Conservation (phyloP, 2,797 vertebrate species). For the Macropodus opercularis region DNA sequence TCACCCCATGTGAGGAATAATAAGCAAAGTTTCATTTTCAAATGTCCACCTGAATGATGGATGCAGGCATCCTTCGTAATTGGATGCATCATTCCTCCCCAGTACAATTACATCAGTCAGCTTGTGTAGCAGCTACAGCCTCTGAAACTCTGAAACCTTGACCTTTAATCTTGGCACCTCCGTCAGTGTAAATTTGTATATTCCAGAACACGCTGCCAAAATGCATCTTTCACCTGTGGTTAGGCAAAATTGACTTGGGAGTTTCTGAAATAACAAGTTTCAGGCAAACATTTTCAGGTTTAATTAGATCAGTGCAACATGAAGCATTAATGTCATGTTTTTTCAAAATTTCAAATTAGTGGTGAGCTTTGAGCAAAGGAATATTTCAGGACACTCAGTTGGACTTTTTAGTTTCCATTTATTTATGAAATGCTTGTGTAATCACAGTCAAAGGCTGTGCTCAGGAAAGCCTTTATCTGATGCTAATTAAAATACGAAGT, state of each 20-base stretch:
- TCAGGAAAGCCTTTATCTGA: too few relatives aligned
- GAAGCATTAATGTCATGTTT: background rate
- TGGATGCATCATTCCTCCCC: slow-evolving; percentile 21
- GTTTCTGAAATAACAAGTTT: slow-evolving; percentile 13
- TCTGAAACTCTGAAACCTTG: slow-evolving; percentile 44
- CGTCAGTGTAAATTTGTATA: slow-evolving; percentile 31
- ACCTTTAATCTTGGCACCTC: slow-evolving; percentile 59
- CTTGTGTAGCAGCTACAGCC: slow-evolving; percentile 35
- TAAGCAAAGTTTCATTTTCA: slow-evolving; percentile 20
- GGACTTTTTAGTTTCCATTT: too few relatives aligned
- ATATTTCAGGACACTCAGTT: background rate
- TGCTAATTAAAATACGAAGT: too few relatives aligned
- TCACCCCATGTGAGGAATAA: slow-evolving; percentile 11
- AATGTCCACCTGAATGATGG: slow-evolving; percentile 16
- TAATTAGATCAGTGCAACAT: background rate
- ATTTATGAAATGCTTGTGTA: too few relatives aligned
- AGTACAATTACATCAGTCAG: slow-evolving; percentile 42
- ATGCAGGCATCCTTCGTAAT: slow-evolving; percentile 16
- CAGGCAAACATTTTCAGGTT: slow-evolving; percentile 1
- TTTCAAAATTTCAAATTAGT: background rate
- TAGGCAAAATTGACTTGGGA: slow-evolving; percentile 6
- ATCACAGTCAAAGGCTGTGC: too few relatives aligned
- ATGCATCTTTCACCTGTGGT: slow-evolving; percentile 14
- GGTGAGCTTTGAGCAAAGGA: background rate
- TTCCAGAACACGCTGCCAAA: slow-evolving; percentile 22